These are phyloP conservation scores for Drosophila tani DNA, from an alignment of 1,140 invertebrate genomes.

Conservation along the genomic window DNA sequence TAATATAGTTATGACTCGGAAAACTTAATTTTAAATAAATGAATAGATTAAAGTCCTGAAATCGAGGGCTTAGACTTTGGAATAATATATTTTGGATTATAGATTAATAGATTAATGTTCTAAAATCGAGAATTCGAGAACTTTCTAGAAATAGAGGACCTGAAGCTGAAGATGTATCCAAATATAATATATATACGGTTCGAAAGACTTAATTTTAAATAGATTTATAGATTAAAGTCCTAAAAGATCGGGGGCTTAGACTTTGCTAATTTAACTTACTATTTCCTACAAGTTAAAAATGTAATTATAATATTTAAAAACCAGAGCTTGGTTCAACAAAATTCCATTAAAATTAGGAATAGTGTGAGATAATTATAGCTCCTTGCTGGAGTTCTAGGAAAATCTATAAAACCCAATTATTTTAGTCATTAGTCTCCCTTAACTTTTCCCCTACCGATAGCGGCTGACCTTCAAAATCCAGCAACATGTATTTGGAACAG, in stretches of 20 bases:
- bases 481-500: conserved; percentile 47
- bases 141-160: not conserved
- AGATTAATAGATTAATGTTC: too few relatives aligned
- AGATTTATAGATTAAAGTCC: not conserved
- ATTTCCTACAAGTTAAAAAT: not conserved
- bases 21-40: too few relatives aligned
- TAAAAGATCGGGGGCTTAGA: not conserved
- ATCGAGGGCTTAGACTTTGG: too few relatives aligned
- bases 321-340: too few relatives aligned
- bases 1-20: too few relatives aligned
- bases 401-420: not conserved
- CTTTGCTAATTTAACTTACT: not conserved
- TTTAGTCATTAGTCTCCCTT: conserved; percentile 28
- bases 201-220: not conserved
- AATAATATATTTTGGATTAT: too few relatives aligned
- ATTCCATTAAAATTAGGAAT: not conserved
- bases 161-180: not conserved
- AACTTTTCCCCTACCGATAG: conserved; percentile 31
- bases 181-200: not conserved
- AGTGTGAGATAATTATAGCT: not conserved
- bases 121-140: not conserved
- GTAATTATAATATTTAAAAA: not conserved
- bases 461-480: conserved; percentile 64
- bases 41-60: too few relatives aligned
- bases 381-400: not conserved